These are phyloP conservation scores for Altica lythri DNA, from an alignment of 2,888 invertebrate genomes.

Conservation along the genomic window DNA sequence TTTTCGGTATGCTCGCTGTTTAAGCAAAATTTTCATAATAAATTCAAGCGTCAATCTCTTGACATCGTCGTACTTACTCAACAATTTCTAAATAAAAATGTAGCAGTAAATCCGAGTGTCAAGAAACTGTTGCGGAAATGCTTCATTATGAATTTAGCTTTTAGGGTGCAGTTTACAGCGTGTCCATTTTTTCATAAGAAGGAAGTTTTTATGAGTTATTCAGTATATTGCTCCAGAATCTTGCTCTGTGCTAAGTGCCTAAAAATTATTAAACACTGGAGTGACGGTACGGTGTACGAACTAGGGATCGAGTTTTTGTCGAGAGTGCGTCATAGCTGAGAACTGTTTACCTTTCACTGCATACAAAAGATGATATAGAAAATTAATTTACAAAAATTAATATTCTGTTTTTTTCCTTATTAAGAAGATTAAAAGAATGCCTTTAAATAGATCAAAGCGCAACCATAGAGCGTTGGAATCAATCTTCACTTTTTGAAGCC, in stretches of 20 bases:
- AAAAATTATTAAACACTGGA: conserved; percentile 52
- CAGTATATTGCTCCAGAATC: conserved; percentile 54
- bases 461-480: too few relatives aligned
- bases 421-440: too few relatives aligned
- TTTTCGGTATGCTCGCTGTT: conserved; percentile 46
- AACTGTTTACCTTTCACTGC: too few relatives aligned
- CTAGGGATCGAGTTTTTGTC: conserved; percentile 36
- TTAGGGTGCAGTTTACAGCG: conserved; percentile 43
- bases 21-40: neutral
- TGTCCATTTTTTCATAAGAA: conserved; percentile 48
- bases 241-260: conserved; percentile 55
- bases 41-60: neutral
- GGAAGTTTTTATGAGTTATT: conserved; percentile 46
- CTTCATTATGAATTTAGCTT: neutral
- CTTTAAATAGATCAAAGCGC: too few relatives aligned
- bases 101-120: too few relatives aligned
- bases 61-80: too few relatives aligned
- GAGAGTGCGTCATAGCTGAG: conserved; percentile 40
- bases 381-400: too few relatives aligned
- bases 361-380: too few relatives aligned
- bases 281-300: conserved; percentile 49
- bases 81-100: too few relatives aligned
- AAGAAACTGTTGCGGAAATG: neutral
- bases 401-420: too few relatives aligned
- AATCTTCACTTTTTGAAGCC: too few relatives aligned